Conservation (phyloP, 1,140 invertebrate species). For the Heliconius nattereri region DNA sequence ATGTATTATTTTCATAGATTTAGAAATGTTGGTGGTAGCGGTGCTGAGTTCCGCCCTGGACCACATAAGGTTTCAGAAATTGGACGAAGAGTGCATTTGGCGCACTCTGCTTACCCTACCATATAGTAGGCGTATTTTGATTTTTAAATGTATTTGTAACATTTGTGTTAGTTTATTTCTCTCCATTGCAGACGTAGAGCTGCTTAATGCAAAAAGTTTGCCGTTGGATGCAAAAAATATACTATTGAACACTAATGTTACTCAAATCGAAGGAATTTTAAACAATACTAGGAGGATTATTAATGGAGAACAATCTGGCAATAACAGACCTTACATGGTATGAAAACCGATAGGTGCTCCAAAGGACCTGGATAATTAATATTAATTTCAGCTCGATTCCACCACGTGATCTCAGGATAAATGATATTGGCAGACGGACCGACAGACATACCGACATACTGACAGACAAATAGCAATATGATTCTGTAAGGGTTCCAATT, state of each 20-base stretch:
- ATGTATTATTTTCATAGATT: background rate
- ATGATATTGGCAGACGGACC: too few species aligned
- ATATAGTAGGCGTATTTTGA: too few species aligned
- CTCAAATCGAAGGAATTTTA: conserved; percentile 41
- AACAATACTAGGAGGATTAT: conserved; percentile 58
- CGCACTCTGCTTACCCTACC: too few species aligned
- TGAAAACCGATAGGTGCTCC: background rate
- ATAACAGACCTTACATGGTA: conserved; percentile 61
- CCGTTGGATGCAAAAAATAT: conserved; percentile 43
- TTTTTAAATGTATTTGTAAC: too few species aligned
- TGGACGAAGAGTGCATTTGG: too few species aligned
- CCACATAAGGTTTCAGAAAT: background rate
- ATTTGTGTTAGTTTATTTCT: background rate
- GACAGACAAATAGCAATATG: too few species aligned
- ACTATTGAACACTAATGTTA: conserved; percentile 46
- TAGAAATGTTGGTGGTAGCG: background rate
- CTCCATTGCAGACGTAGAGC: conserved; percentile 29
- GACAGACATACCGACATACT: too few species aligned
- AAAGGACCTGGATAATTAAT: too few species aligned
- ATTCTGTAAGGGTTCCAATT: too few species aligned
- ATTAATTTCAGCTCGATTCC: too few species aligned
- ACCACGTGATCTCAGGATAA: too few species aligned
- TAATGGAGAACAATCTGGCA: conserved; percentile 43
- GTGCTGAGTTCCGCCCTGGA: background rate
- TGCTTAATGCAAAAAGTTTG: conserved; percentile 42